Evolutionary conservation across 64 coral and sea anemone species (phyloP).

Genomic region (Montipora capricornis): DNA sequence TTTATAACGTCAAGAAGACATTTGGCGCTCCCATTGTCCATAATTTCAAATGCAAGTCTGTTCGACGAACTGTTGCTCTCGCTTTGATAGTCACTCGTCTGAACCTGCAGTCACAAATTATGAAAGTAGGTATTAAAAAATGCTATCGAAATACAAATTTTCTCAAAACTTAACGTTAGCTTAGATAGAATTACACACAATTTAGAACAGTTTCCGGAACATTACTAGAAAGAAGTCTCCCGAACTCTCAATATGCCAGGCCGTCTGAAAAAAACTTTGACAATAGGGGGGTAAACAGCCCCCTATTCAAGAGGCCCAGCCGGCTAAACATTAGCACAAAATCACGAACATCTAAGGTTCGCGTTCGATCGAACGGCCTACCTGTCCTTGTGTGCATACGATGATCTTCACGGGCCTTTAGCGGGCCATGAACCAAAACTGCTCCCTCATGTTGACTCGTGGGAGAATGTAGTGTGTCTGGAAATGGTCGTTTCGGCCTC

Average conservation of each 20-base stretch:
- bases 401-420: conserved; percentile 81
- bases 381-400: conserved; percentile 91
- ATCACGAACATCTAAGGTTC: conserved; percentile 49
- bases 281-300: conserved; percentile 81
- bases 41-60: conserved; percentile 46
- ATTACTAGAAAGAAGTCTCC: conserved; percentile 57
- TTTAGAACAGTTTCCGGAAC: conserved; percentile 49
- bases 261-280: conserved; percentile 39
- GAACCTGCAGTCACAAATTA: conserved; percentile 42
- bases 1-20: conserved; percentile 93
- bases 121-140: conserved; percentile 20
- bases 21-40: conserved; percentile 86
- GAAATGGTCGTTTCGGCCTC: conserved; percentile 79
- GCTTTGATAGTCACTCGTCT: conserved; percentile 1
- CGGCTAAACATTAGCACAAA: conserved; percentile 55
- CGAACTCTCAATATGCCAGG: neutral
- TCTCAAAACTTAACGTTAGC: conserved; percentile 28
- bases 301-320: conserved; percentile 70
- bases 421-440: conserved; percentile 64
- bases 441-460: conserved; percentile 73
- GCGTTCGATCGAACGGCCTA: conserved; percentile 83
- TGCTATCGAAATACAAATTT: conserved; percentile 65
- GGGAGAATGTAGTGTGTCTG: conserved; percentile 78
- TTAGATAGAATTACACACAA: conserved; percentile 76
- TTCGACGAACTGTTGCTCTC: neutral